Evolutionary conservation across 2,888 invertebrate genomes (phyloP), one percentile per base, ranked within the genome.

Genomic region (Cantharis lateralis): DNA sequence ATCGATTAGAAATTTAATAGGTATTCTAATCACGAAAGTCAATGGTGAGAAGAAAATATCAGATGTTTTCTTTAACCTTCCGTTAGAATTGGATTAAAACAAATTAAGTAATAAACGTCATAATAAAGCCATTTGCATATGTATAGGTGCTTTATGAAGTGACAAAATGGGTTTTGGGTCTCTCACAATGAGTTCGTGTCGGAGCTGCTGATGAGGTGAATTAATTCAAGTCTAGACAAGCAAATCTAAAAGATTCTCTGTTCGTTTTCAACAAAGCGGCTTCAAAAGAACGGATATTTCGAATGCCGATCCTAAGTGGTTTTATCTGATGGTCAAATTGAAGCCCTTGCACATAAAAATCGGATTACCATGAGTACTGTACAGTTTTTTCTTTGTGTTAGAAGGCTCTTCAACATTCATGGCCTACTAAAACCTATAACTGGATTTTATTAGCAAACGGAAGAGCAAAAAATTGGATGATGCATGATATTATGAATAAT

Each of bases 201-300:
- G 20, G 32, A 63, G 69, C 48, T 70, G 69, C 71, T 77, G 71
- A 77, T 77, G 68, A 71, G 68, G 62, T 32, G 74, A 28, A 77
- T 77, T 77, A 77, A 74, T 70, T 68, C 64, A 74, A 15, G 77
- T 77, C 77, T 77, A 77, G 77, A 77, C 77, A 68, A 69, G 71
- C 63, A 61, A 71, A 71, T 71, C 68, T 74, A 74, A 77, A 74
- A 69, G 77, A 71, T 66, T 24, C 64, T 70, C 74, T 62, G 68
- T 74, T 74, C 77, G 70, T 66, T 68, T 71, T 11, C 48, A 64
- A 48, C 73, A 68, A 74, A 72, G 68, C 68, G 62, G 20, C 24
- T 32, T 77, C 63, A 77, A 77, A 71, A 71, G 74, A 77, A 26
- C 77, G 74, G 77, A 77, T 74, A 74, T 74, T 71, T 70, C 66